Percentiles rank a stretch among this genome's conserved stretches.
phyloP scores from a whole-genome alignment of 2,888 invertebrate genomes.

The Caenorhabditis sp. region DNA sequence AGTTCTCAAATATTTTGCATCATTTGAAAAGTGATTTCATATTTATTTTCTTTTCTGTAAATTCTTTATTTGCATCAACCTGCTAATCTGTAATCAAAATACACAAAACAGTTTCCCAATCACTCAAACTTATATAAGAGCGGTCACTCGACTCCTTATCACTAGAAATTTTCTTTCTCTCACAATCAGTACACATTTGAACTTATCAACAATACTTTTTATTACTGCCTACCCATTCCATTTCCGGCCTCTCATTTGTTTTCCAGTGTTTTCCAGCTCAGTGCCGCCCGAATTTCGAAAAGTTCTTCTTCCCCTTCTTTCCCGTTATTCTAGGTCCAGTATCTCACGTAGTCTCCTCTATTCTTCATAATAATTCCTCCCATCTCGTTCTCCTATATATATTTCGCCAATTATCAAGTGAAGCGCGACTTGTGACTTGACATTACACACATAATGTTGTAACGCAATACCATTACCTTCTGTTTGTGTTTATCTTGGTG shows the following conservation, averaged over 20 bases:
- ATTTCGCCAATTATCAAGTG: slow-evolving; percentile 27
- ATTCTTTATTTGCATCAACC: too few species aligned
- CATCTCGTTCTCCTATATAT: not conserved
- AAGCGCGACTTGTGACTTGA: slow-evolving; percentile 43
- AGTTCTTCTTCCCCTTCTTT: too few species aligned
- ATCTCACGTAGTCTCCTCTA: slow-evolving; percentile 6
- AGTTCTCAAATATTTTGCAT: too few species aligned
- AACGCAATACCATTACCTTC: slow-evolving; percentile 35
- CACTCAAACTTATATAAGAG: not conserved
- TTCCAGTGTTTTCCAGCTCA: slow-evolving; percentile 3
- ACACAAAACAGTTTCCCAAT: not conserved
- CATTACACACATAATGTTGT: slow-evolving; percentile 7
- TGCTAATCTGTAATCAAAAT: not conserved
- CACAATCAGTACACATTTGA: not conserved
- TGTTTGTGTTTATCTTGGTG: slow-evolving; percentile 13
- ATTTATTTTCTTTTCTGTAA: too few species aligned
- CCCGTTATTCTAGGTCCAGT: not conserved
- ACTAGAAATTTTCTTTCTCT: not conserved
- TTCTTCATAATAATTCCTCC: not conserved
- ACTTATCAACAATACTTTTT: not conserved
- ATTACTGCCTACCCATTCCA: not conserved
- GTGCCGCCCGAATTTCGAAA: not conserved
- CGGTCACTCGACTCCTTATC: not conserved
- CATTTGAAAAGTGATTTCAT: too few species aligned
- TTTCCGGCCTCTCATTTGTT: not conserved